A percentile compares a stretch with the other conserved stretches of the same genome.
Conservation (phyloP, 2,888 invertebrate genomes). For the Drosophila anomalata region DNA sequence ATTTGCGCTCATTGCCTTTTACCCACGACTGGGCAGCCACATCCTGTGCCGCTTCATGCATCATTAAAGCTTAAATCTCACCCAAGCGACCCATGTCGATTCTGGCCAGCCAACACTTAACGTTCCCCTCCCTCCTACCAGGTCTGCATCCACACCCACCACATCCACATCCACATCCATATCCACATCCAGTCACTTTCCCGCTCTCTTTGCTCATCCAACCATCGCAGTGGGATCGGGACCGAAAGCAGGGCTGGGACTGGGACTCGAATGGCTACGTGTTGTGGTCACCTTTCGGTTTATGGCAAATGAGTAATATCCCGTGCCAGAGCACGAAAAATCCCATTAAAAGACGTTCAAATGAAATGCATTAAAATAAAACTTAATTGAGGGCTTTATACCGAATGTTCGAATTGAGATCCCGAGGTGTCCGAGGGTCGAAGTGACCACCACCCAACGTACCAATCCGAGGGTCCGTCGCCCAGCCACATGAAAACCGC, state of each 20-base stretch:
- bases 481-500: constrained; percentile 40
- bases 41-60: constrained; percentile 79
- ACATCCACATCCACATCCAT: not conserved
- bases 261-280: constrained; percentile 58
- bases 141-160: constrained; percentile 13
- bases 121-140: constrained; percentile 23
- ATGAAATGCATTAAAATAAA: constrained; percentile 78
- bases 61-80: constrained; percentile 80
- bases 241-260: constrained; percentile 3
- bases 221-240: constrained; percentile 27
- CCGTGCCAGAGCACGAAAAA: constrained; percentile 67
- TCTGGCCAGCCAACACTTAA: constrained; percentile 72
- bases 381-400: constrained; percentile 76
- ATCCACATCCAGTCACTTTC: constrained; percentile 14
- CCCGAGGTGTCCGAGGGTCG: constrained; percentile 10
- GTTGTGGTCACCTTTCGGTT: constrained; percentile 78
- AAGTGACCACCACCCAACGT: constrained; percentile 1
- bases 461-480: no score
- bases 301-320: constrained; percentile 76
- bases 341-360: constrained; percentile 77
- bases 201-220: constrained; percentile 25
- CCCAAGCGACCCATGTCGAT: constrained; percentile 76
- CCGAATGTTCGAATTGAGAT: constrained; percentile 35
- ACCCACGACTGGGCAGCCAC: constrained; percentile 79
- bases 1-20: constrained; percentile 78